phyloP scores from a whole-genome alignment of 2,888 invertebrate genomes.

The Tiliacea citrago region DNA sequence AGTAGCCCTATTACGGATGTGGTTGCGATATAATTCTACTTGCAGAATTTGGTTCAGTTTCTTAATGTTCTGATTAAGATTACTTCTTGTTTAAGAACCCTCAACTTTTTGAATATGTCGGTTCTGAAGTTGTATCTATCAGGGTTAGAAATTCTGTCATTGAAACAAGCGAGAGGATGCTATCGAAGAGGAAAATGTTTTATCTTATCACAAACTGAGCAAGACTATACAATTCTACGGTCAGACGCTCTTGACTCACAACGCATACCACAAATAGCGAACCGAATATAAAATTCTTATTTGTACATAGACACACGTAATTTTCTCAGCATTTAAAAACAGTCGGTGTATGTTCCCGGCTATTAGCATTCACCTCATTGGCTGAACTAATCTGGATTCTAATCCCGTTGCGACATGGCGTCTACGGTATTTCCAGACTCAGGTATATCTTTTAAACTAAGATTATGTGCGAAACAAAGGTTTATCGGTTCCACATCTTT shows the following conservation, averaged over 20 bases:
- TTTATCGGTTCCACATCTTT: slow-evolving; percentile 58
- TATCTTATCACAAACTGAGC: slow-evolving; percentile 20
- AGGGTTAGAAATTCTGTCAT: background rate
- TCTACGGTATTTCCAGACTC: slow-evolving; percentile 80
- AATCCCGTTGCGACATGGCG: slow-evolving; percentile 79
- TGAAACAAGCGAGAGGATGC: background rate
- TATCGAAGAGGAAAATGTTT: slow-evolving; percentile 22
- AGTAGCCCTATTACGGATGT: slow-evolving; percentile 57
- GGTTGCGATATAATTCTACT: slow-evolving; percentile 22
- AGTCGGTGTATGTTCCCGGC: slow-evolving; percentile 53
- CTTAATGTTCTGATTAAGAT: slow-evolving; percentile 12
- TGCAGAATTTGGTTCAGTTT: slow-evolving; percentile 13
- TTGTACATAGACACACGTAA: slow-evolving; percentile 67
- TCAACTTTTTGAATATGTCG: background rate
- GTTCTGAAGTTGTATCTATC: background rate
- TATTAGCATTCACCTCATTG: slow-evolving; percentile 81
- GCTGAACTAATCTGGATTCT: slow-evolving; percentile 85
- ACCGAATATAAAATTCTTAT: slow-evolving; percentile 55
- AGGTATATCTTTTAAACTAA: slow-evolving; percentile 69
- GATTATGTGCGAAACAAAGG: slow-evolving; percentile 70
- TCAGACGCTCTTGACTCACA: slow-evolving; percentile 46
- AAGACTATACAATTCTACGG: slow-evolving; percentile 22
- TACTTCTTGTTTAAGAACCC: background rate
- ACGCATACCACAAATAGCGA: slow-evolving; percentile 49
- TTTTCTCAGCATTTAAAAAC: slow-evolving; percentile 69